Evolutionary conservation across 2,888 invertebrate genomes (phyloP), one percentile per base, ranked within the genome.

Genomic region (Nipponacmea schrenckii): DNA sequence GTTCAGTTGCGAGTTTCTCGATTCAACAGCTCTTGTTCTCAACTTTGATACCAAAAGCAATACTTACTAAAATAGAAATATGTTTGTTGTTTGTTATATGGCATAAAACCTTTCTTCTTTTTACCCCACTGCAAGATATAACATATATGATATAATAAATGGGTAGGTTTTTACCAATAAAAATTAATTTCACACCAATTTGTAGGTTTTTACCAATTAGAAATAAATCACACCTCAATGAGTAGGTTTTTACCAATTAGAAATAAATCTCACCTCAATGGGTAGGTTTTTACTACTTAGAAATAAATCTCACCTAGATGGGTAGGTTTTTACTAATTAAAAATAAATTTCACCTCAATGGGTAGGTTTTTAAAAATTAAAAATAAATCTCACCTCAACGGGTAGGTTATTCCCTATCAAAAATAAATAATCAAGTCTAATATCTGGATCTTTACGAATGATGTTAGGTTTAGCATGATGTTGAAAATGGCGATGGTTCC

Each of bases 381-480:
- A 10, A 39, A 26, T 48, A 8, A 5, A 15, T 39, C 66, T 65
- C 27, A 77, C 77, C 74, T 77, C 77, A 65, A 76, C 74, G 1
- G 88, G 86, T 44, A 86, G 69, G 24, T 72, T 79, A 8, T 86
- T 81, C 0, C 88, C 88, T 3, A 88, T 72, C 12, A 88, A 75
- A 70, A 87, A 87, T 5, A 88, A 66, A 68, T 80, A 79, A n/a
- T 80, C 83, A 12, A 85, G 67, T 44, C 81, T 79, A 5, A 88
- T 80, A 72, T 88, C 88, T 0, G 88, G 88, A 69, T 88, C 88
- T 69, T 85, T 86, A 31, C 76, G 79, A 26, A 87, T 74, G 8
- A 85, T 79, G 74, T 88, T 88, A 1, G 88, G 87, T 71, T 88
- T 88, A 15, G 85, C 83, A 71, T 88, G 88, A 72, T 88, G 88